Evolutionary conservation across 2,113 vertebrate genomes (phyloP), one percentile per base, ranked within the genome.

Genomic region (Periophthalmodon schlosseri): DNA sequence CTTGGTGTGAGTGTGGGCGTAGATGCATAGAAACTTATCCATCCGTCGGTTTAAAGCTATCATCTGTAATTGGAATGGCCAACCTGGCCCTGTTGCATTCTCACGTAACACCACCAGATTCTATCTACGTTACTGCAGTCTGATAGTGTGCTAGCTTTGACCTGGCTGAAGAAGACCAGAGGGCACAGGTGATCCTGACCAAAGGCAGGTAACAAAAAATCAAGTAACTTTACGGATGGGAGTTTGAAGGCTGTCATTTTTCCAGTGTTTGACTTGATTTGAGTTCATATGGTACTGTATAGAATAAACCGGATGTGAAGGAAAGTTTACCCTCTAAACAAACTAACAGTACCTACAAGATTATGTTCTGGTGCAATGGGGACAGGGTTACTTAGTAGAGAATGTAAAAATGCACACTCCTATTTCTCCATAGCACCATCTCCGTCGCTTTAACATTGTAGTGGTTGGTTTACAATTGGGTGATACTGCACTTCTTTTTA

Each of bases 11-110:
- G 74, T 82, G 91, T 89, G 92, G 93, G 94, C 91, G 94, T 95
- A 88, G 92, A 88, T 96, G 95, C 94, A 95, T 94, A 95, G 94
- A 96, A 95, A 92, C 94, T 28, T 44, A 44, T 44, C 88, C 85
- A 80, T 70, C 89, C 90, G 87, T 50, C 39, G 2, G 39, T 44
- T 44, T 44, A 44, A 44, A 44, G 39, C 39, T 44, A 10, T 10
- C 39, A 44, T 44, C 8, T 44, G 9, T 44, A 44, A 44, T 9
- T 44, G 39, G 39, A 5, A 39, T 39, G 36, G 36, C 36, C 4
- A 4, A 39, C 36, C 36, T 9, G 8, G 36, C 36, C 8, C 39
- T 44, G 39, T 44, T 44, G 39, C 39, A 44, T 44, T 44, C 9
- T 44, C 39, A 11, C 39, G 2, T 44, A 9, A 44, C 39, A 10